Evolutionary conservation across 1,140 invertebrate genomes (phyloP), one percentile per base, ranked within the genome.

Genomic region (Bombus difficillimus): DNA sequence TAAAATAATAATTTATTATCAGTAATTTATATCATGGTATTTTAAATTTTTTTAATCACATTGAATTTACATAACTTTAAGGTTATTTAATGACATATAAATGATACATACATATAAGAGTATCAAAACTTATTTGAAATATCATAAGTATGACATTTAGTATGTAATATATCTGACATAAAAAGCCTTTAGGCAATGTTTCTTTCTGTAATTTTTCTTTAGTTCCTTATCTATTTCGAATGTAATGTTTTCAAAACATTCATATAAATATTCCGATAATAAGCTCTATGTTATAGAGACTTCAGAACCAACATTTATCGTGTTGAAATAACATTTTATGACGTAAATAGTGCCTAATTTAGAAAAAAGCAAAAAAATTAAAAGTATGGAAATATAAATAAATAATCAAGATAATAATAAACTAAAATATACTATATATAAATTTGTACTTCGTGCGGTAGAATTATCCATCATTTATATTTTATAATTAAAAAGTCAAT

Each of bases 1-100:
- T 82, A 62, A n/a, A 74, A 82, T 37, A 75, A 75, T 66, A 82
- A n/a, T 37, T 69, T 57, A n/a, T 4, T 69, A 43, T 25, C 6
- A 37, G 2, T 6, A 64, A 64, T 64, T 28, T 41, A 75, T 3
- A 39, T 43, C 12, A 32, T 64, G 13, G 15, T 34, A 6, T 66
- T 22, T 34, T 8, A 34, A 18, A 22, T 8, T 64, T 32, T 18
- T 25, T 9, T 13, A n/a, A 37, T 39, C n/a, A 25, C 2, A 32
- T n/a, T 53, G 12, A 41, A 66, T 53, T 80, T 66, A 2, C 32
- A 25, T 2, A 62, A 10, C 1, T 74, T 74, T 9, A 18, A 41
- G 13, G 15, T 43, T 41, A 73, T n/a, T 41, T 28, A 43, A 2
- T 34, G 13, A 32, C 18, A 53, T 32, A n/a, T 64, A 34, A 34